Evolutionary conservation across 2,888 invertebrate species (phyloP), one percentile per base, ranked within the genome.

Genomic region (Microplitis deprimator): DNA sequence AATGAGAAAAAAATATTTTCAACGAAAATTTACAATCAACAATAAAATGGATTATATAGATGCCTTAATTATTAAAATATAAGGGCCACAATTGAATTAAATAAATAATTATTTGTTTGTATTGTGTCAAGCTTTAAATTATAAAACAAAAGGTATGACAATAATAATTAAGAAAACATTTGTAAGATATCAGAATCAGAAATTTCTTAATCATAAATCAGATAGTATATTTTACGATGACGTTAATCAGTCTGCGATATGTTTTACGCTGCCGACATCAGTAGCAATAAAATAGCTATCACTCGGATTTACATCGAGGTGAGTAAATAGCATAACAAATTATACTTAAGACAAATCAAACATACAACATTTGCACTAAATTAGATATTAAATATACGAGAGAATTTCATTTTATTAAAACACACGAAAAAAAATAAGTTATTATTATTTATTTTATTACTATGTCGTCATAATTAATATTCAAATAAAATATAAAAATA

Each of bases 211-310:
- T 29, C 13, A 29, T 65, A 29, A 65, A 65, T 65, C 29, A 50
- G 50, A 50, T 65, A 17, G 38, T 29, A 13, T 29, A 65, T 29
- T 29, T 65, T 65, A 65, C 65, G 29, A 65, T 38, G 29, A 13
- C 17, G 13, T 20, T 65, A 65, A 65, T 65, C 65, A 65, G 38
- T 29, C 65, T 10, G 65, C 7, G 13, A 65, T 17, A 17, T 8
- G 68, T 61, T 13, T 6, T n/a, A 60, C 20, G 20, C 20, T 38
- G 60, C 59, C 38, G 61, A 41, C 71, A 39, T 71, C 61, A 38
- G 61, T 71, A 71, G 71, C 62, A 71, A 71, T 71, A 71, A 71
- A 71, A 61, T 60, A 71, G 62, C 61, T 71, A 71, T 71, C 71
- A 39, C 71, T 16, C 41, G 59, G 71, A 71, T 61, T 71, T 71